Evolutionary conservation across 2,797 vertebrate species (phyloP), one percentile per base, ranked within the genome.

Genomic region (Cyclopterus lumpus): DNA sequence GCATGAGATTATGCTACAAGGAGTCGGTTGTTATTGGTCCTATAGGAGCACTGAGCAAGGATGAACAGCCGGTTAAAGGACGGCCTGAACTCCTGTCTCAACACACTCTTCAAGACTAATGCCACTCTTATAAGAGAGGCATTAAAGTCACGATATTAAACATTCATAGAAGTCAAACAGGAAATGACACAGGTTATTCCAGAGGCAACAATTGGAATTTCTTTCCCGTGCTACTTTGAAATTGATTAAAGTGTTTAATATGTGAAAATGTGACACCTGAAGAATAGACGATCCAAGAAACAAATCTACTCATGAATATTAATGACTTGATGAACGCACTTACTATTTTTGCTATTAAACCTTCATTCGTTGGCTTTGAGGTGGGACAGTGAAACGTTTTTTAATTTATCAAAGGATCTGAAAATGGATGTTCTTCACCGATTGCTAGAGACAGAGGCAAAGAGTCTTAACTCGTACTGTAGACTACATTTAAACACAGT

Each of bases 221-320:
- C n/a, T 64, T 36, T 42, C 38, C 5, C 63, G 46, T 30, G 66
- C 49, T 34, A 18, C 30, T 67, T 55, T 38, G 18, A 44, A 44
- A 76, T 73, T 5, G 46, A 78, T 65, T 61, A 22, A 1, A 38
- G 24, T 0, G 0, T 71, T 74, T 76, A 26, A 71, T 80, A 80
- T 55, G 1, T 62, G 44, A 66, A 59, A 66, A 65, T 24, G 22
- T 42, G 26, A 16, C 15, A 10, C 6, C 20, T 2, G 1, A 57
- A 62, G 40, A 30, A 24, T 20, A 74, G 40, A 9, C 15, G 15
- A 22, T 30, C 1, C 22, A 28, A 28, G 6, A 71, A 68, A 71
- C n/a, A 18, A 44, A 69, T 48, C 1, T 7, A 42, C 6, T 36
- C 20, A 46, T 70, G 49, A 34, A 2, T 59, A 53, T 14, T 1